A percentile compares a stretch with the other conserved stretches of the same genome.
Evolutionary conservation across 2,888 invertebrate species (phyloP).

Genomic region (Drosophila meridiana): DNA sequence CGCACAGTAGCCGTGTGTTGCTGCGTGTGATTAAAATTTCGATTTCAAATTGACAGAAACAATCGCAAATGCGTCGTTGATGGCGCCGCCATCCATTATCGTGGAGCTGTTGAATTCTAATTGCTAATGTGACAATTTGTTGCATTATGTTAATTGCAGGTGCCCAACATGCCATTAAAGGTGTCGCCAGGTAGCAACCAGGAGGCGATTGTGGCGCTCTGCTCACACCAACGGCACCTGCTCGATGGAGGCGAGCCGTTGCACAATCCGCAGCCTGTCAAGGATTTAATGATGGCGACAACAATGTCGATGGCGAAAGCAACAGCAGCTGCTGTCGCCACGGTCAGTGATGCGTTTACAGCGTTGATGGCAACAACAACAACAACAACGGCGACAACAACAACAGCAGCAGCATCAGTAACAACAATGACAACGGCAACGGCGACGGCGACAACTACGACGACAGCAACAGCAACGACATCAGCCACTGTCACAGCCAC

Average conservation of each 20-base stretch:
- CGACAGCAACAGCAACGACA: constrained; percentile 26
- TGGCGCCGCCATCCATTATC: constrained; percentile 53
- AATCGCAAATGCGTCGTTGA: constrained; percentile 27
- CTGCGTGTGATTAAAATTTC: constrained; percentile 44
- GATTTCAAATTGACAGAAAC: constrained; percentile 57
- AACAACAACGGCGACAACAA: constrained; percentile 4
- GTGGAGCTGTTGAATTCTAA: constrained; percentile 32
- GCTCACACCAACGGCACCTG: constrained; percentile 83
- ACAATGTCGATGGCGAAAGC: constrained; percentile 32
- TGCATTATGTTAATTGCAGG: constrained; percentile 74
- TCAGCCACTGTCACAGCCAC: constrained; percentile 32
- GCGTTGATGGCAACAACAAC: constrained; percentile 52
- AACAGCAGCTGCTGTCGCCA: constrained; percentile 29
- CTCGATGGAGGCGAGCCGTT: constrained; percentile 80
- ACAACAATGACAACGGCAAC: constrained; percentile 24
- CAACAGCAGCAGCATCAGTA: constrained; percentile 38
- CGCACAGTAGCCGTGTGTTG: background rate
- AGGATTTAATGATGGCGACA: constrained; percentile 56
- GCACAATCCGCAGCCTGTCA: constrained; percentile 58
- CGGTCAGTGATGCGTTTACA: constrained; percentile 56
- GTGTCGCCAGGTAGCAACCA: constrained; percentile 31
- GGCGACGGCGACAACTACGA: constrained; percentile 22
- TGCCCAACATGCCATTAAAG: constrained; percentile 84
- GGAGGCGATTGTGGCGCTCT: constrained; percentile 49
- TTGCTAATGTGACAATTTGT: constrained; percentile 50